Evolutionary conservation across 1,140 invertebrate genomes (phyloP), one percentile per base, ranked within the genome.

Genomic region (Trachymyrmex septentrionalis): DNA sequence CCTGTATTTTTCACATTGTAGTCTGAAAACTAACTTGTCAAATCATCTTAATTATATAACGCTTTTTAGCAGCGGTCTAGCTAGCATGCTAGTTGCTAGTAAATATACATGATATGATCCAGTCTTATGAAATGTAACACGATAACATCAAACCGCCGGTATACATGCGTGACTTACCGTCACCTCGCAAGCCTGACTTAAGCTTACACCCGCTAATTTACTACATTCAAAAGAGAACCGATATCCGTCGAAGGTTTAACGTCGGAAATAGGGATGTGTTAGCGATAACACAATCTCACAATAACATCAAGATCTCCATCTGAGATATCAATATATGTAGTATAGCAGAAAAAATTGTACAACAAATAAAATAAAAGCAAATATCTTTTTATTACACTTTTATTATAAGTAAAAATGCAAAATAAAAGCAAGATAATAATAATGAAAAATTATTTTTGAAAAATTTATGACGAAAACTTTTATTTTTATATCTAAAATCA

Each of bases 121-220:
- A 61, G 80, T 48, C 69, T 84, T 84, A 73, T 73, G 80, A 82
- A 82, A 82, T 61, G 24, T 73, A 73, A 38, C n/a, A 24, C 14
- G 80, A 84, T 84, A 84, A 73, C 27, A 84, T 84, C 80, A 16
- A 72, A 24, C 19, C 7, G 21, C 21, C 19, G n/a, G 19, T 61
- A 63, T 61, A 75, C 27, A 84, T 75, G 80, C 80, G 80, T 84
- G 69, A 84, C 69, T 84, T 84, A 73, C n/a, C 69, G 55, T 75
- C 55, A 34, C 80, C 27, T n/a, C 55, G 55, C 50, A 84, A 63
- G 38, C n/a, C 38, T 12, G n/a, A 75, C 69, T 50, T 67, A 24
- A 30, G 53, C 53, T 81, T 27, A 16, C n/a, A 34, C 44, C 38
- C 24, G 67, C 72, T 82, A 82, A 82, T 73, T 82, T 50, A 44